A percentile compares a stretch with the other conserved stretches of the same genome.
These are phyloP conservation scores for Harpagus bidentatus DNA, from an alignment of 2,113 vertebrate species.

Conservation along the genomic window DNA sequence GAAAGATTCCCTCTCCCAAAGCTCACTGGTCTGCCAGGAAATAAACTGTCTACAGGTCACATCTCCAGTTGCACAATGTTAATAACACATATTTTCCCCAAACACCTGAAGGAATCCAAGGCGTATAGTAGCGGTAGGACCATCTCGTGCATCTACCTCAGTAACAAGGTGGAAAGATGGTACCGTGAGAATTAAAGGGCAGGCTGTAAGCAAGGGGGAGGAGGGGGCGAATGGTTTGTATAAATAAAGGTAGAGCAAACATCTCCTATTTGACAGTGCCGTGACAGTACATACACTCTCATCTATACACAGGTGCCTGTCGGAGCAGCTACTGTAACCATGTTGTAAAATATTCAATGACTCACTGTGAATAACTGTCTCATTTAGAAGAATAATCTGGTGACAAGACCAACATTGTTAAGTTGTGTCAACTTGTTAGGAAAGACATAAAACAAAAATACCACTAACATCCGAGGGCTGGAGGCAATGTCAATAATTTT, in stretches of 20 bases:
- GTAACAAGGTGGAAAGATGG: neutral
- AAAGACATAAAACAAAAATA: constrained; percentile 58
- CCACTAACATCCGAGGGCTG: constrained; percentile 50
- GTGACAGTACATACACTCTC: constrained; percentile 32
- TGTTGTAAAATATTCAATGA: constrained; percentile 36
- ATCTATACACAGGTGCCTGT: constrained; percentile 25
- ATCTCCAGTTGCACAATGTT: neutral
- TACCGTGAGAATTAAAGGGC: neutral
- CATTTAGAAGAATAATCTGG: constrained; percentile 39
- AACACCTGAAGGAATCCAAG: neutral
- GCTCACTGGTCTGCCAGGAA: neutral
- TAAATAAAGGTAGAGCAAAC: constrained; percentile 52
- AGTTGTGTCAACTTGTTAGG: constrained; percentile 46
- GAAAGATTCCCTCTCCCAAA: neutral
- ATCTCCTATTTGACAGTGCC: constrained; percentile 8
- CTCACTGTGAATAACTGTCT: constrained; percentile 41
- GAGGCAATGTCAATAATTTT: constrained; percentile 36
- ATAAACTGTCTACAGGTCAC: neutral
- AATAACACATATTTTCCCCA: neutral
- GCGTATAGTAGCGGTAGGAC: neutral
- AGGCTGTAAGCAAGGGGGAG: neutral
- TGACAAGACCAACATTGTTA: constrained; percentile 58
- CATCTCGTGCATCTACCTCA: neutral
- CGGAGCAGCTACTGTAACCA: constrained; percentile 14
- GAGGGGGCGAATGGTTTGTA: constrained; percentile 11